Base-by-base conservation (phyloP, 2,888 invertebrate genomes). In the Clivina fossor region DNA sequence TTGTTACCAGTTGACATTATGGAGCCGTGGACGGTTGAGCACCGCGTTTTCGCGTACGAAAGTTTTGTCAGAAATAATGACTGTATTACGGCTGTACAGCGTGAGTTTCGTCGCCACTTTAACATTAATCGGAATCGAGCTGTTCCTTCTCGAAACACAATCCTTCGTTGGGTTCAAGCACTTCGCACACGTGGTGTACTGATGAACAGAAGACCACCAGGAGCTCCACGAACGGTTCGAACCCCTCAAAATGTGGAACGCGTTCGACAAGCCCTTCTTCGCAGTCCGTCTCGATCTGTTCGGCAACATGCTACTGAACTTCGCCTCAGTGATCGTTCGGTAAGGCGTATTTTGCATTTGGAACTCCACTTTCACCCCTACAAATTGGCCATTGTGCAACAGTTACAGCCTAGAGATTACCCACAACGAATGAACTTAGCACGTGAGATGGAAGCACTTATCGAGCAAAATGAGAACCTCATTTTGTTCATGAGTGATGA, bases 281-380 rank as follows among this genome's bases (percentile, higher is more conserved):
- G 49, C 26, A 56, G 56, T 50, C 56, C 49, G 18, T n/a, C 19
- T 38, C 49, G 56, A 38, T 49, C 49, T 26, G 56, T 26, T 50
- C 38, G 41, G 30, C 26, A 24, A n/a, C 56, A 49, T 56, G 38
- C 49, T 24, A 16, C 38, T 49, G 38, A 15, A 38, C 26, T 56
- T 38, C 19, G 46, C 22, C 19, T 24, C 13, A 13, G 13, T 13
- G 56, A 60, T 58, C 61, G 64, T 49, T 61, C 60, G 19, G 61
- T 61, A 33, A 49, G 63, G 46, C 43, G 60, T 62, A 66, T 68
- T 62, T 58, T 68, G 35, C 65, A 65, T 49, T 51, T 59, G 32
- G 58, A 65, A 32, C 60, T 69, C 40, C 59, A 63, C 48, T 37
- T 57, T n/a, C 44, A 57, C 30, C 44, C 43, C 9, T 50, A 44